Base-by-base conservation (phyloP, 2,797 vertebrate species). In the Benthosema pterotum region DNA sequence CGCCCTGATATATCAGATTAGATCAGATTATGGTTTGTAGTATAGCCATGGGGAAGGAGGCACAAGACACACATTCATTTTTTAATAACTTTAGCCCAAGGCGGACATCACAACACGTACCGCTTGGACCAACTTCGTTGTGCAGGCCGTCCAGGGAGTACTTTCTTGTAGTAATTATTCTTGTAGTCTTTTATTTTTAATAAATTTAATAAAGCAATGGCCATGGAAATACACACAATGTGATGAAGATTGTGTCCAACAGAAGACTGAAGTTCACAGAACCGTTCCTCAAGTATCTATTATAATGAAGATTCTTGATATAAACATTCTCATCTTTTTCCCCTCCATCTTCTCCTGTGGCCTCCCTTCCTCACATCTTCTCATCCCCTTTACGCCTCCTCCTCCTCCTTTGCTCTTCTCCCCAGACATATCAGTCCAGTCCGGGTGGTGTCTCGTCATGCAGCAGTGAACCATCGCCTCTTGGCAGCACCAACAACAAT, bases 401-500 rank as follows among this genome's bases (percentile, higher is more conserved):
- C 7, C 11, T 12, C 43, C 11, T 8, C 43, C 11, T 13, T 3
- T 11, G 3, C 2, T n/a, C 43, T 13, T 12, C 45, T n/a, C 45
- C 13, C 6, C 89, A 99, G 98, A 94, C 95, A 78, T 97, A 96
- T 93, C 97, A 99, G 92, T 96, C 97, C 94, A 99, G 98, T 85
- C 97, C 97, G 88, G 95, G 96, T 65, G 97, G 96, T 86, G 96
- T 97, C 88, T 99, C 97, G 0, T 99, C 97, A 47, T 99, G 97
- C 77, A 98, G 97, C 93, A 99, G 97, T 54, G 96, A 98, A 88
- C 96, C 95, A 22, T 99, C 98, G 66, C 97, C 97, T 75, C 95
- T 98, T 91, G 93, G 96, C 90, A 96, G 94, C 77, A 81, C 93
- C 95, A 95, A 94, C 95, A 97, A 98, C 95, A 95, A 96, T 84